Evolutionary conservation across 2,888 invertebrate genomes (phyloP).

Genomic region (Drosophila kambysellisi): DNA sequence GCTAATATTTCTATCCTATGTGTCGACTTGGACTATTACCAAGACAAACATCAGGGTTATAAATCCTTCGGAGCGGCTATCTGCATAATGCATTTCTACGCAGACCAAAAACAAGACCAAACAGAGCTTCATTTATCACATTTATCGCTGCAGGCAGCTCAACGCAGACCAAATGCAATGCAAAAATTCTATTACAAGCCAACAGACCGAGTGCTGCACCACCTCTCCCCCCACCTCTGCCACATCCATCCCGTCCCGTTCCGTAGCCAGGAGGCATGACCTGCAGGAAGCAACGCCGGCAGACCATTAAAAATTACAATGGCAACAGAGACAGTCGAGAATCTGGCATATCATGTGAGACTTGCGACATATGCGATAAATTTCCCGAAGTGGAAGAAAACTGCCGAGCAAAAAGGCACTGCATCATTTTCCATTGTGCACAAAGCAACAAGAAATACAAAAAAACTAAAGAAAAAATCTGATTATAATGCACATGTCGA

Average conservation of each 20-base stretch:
- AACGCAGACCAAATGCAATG: slow-evolving; percentile 56
- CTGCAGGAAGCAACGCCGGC: slow-evolving; percentile 58
- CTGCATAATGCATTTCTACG: slow-evolving; percentile 75
- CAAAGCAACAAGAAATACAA: slow-evolving; percentile 15
- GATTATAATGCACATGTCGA: slow-evolving; percentile 62
- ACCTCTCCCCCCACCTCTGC: background rate
- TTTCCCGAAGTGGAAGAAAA: slow-evolving; percentile 56
- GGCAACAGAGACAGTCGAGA: slow-evolving; percentile 42
- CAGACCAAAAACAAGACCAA: slow-evolving; percentile 65
- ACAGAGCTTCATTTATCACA: slow-evolving; percentile 72
- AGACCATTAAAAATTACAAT: slow-evolving; percentile 80
- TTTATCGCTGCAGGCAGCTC: slow-evolving; percentile 73
- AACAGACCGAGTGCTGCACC: slow-evolving; percentile 39
- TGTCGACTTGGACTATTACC: slow-evolving; percentile 71
- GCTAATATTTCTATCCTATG: slow-evolving; percentile 62
- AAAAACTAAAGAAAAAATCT: slow-evolving; percentile 21
- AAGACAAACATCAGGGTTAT: slow-evolving; percentile 68
- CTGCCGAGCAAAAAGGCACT: slow-evolving; percentile 61
- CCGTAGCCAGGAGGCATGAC: slow-evolving; percentile 39
- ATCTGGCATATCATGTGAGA: slow-evolving; percentile 76
- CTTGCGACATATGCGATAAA: slow-evolving; percentile 80
- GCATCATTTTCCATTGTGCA: slow-evolving; percentile 66
- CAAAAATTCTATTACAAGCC: slow-evolving; percentile 75
- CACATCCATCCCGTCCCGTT: background rate
- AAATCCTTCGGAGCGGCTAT: slow-evolving; percentile 68